Conservation (phyloP, 2,113 vertebrate genomes). For the Phodopus roborovskii region DNA sequence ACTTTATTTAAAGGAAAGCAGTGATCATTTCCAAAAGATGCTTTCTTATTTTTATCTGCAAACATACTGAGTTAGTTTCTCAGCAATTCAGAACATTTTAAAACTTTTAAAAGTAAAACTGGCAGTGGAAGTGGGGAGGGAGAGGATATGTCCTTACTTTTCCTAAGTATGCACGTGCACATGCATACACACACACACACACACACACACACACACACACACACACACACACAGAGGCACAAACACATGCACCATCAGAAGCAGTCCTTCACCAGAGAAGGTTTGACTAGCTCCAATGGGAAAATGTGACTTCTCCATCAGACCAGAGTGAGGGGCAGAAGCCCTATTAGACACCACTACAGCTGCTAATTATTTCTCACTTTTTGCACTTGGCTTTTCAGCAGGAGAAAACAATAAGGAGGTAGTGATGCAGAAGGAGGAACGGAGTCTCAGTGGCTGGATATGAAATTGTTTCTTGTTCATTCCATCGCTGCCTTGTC, state of each 20-base stretch:
- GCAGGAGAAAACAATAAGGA: background rate
- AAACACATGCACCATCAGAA: too few species aligned
- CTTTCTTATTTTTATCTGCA: conserved; percentile 43
- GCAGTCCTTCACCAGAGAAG: background rate
- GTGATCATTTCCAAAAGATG: conserved; percentile 47
- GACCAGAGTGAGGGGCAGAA: background rate
- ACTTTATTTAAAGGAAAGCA: conserved; percentile 46
- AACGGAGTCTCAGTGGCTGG: background rate
- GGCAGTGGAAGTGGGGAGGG: background rate
- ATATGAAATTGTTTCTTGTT: conserved; percentile 18
- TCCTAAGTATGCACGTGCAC: background rate
- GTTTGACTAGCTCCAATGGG: conserved; percentile 11
- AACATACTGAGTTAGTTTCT: conserved; percentile 9
- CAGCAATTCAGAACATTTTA: conserved; percentile 44
- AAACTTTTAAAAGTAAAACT: conserved; percentile 33
- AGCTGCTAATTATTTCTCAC: background rate
- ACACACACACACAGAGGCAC: too few species aligned
- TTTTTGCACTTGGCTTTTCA: conserved; percentile 3
- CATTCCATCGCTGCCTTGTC: background rate
- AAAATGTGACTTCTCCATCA: conserved; percentile 25
- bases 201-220: too few species aligned
- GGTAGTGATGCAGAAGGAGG: background rate
- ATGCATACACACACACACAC: too few species aligned
- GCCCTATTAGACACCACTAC: background rate
- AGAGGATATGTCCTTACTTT: conserved; percentile 1